These are phyloP conservation scores for Hydractinia symbiolongicarpus DNA, from an alignment of 30 jellyfish, hydroid and myxozoan genomes.

Conservation along the genomic window DNA sequence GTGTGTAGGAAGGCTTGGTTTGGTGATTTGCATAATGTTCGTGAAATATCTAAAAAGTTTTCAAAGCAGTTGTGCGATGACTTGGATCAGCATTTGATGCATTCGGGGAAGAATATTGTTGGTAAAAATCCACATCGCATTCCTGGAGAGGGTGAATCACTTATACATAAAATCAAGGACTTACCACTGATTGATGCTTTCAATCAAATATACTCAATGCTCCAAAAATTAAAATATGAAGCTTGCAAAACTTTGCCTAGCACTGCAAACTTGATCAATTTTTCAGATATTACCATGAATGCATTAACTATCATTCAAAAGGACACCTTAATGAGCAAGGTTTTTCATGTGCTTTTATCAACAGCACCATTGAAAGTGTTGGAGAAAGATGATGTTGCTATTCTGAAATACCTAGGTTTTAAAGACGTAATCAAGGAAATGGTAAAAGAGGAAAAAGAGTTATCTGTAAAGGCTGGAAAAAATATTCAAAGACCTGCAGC, in stretches of 20 bases:
- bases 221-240: constrained; percentile 31
- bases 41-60: constrained; percentile 35
- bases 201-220: constrained; percentile 16
- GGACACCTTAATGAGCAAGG: constrained; percentile 35
- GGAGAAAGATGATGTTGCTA: constrained; percentile 45
- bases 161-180: constrained; percentile 23
- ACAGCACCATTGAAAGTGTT: constrained; percentile 51
- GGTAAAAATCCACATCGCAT: neutral
- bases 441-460: neutral
- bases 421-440: neutral
- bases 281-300: constrained; percentile 35
- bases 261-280: constrained; percentile 34
- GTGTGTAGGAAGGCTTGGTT: constrained; percentile 42
- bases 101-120: neutral
- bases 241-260: constrained; percentile 35
- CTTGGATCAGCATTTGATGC: neutral
- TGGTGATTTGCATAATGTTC: constrained; percentile 47
- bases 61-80: constrained; percentile 22
- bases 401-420: constrained; percentile 58
- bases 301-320: constrained; percentile 34
- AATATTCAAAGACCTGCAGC: neutral
- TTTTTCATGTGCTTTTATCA: constrained; percentile 62
- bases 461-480: neutral
- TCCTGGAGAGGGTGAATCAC: constrained; percentile 31
- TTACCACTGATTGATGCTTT: constrained; percentile 18